phyloP scores from a whole-genome alignment of 2,888 invertebrate genomes.

The Poecilobothrus nobilitatus region DNA sequence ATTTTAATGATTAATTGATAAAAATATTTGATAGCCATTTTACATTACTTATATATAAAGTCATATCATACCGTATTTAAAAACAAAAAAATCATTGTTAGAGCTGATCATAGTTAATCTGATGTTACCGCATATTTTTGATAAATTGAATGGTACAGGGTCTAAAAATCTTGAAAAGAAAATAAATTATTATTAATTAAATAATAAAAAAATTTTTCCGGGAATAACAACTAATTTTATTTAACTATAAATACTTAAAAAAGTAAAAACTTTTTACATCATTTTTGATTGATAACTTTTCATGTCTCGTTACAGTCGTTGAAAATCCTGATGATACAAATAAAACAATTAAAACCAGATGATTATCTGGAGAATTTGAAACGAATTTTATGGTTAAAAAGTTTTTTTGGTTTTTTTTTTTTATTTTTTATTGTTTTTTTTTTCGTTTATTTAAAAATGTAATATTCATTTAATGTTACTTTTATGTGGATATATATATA shows the following conservation, averaged over 20 bases:
- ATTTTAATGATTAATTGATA: too few species aligned
- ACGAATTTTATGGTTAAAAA: conserved; percentile 5
- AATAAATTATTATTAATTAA: neutral
- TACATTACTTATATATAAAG: too few species aligned
- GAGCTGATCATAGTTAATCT: too few species aligned
- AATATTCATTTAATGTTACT: neutral
- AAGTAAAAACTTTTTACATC: neutral
- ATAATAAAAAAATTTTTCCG: neutral
- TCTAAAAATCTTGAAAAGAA: neutral
- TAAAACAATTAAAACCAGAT: conserved; percentile 45
- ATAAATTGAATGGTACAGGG: too few species aligned
- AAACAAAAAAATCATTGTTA: too few species aligned
- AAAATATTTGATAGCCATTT: too few species aligned
- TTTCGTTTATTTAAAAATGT: neutral
- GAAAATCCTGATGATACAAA: conserved; percentile 29
- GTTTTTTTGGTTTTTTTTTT: too few species aligned
- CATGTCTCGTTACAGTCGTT: neutral
- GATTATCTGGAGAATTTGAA: conserved; percentile 38
- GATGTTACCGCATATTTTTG: too few species aligned
- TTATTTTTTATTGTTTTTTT: too few species aligned
- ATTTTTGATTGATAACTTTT: neutral
- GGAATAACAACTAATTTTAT: neutral
- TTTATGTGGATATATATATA: neutral
- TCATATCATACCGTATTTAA: too few species aligned
- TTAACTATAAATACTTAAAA: neutral